A percentile compares a stretch with the other conserved stretches of the same genome.
These are phyloP conservation scores for Lineus longissimus DNA, from an alignment of 1,140 invertebrate species.

Conservation along the genomic window DNA sequence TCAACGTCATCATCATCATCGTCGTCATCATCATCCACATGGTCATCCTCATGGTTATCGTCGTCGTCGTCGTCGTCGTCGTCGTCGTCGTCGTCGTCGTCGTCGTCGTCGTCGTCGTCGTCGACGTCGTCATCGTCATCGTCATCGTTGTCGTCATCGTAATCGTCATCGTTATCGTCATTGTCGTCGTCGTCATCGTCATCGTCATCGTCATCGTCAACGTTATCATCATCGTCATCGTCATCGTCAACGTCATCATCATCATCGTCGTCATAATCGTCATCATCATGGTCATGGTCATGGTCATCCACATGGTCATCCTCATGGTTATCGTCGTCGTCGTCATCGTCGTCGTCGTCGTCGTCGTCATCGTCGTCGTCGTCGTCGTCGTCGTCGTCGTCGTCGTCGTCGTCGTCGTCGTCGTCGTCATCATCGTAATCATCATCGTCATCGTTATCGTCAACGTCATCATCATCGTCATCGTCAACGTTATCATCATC, in stretches of 20 bases:
- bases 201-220: conserved; percentile 17
- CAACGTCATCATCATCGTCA: no score
- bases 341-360: conserved; percentile 8
- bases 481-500: background rate
- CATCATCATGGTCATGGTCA: no score
- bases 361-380: background rate
- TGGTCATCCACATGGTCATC: no score
- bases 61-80: no score
- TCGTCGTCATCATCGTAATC: no score
- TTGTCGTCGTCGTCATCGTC: conserved; percentile 3
- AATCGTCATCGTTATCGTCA: background rate
- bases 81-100: conserved; percentile 6
- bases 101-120: background rate
- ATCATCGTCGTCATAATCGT: no score
- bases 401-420: conserved; percentile 2
- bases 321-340: no score
- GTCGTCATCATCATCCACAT: no score
- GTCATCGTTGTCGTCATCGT: no score
- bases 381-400: conserved; percentile 3
- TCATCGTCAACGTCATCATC: conserved; percentile 8
- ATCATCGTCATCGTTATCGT: no score
- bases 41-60: no score
- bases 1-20: background rate
- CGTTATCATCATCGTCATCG: conserved; percentile 21
- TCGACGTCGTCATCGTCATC: no score